Conservation (phyloP, 2,888 invertebrate genomes). For the Alcis repandata region DNA sequence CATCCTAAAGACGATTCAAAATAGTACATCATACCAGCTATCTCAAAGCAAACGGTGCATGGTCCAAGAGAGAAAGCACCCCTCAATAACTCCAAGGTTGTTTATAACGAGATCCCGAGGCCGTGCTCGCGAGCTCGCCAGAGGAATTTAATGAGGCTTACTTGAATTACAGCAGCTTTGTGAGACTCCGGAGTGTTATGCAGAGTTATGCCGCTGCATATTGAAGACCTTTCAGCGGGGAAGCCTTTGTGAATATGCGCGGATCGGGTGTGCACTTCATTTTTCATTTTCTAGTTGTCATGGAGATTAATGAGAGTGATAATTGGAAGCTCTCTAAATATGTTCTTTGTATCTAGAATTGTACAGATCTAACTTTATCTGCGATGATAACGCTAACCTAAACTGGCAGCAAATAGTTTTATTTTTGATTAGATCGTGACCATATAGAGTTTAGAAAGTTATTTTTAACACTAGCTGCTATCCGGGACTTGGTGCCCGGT, state of each 20-base stretch:
- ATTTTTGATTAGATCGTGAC: neutral
- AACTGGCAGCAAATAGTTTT: too few relatives aligned
- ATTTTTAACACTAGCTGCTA: too few relatives aligned
- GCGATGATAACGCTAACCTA: neutral
- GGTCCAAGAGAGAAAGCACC: conserved; percentile 59
- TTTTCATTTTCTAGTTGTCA: too few relatives aligned
- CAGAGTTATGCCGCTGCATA: conserved; percentile 16
- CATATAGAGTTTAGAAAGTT: neutral
- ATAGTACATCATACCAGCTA: conserved; percentile 27
- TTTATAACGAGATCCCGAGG: conserved; percentile 55
- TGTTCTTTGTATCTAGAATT: neutral
- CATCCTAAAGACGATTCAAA: conserved; percentile 15
- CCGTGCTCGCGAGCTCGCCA: conserved; percentile 38
- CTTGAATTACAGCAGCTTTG: conserved; percentile 35
- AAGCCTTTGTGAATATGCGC: neutral
- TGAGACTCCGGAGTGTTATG: conserved; percentile 16
- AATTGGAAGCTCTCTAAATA: neutral
- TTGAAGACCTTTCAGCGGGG: conserved; percentile 16
- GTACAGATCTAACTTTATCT: neutral
- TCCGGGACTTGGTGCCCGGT: too few relatives aligned
- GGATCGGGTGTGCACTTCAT: too few relatives aligned
- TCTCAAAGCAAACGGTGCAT: conserved; percentile 53
- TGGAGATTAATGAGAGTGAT: too few relatives aligned
- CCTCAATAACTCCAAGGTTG: conserved; percentile 70
- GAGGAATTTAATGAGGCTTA: conserved; percentile 32